phyloP scores from a whole-genome alignment of 2,888 invertebrate species.

The Mesorhabditis belari region DNA sequence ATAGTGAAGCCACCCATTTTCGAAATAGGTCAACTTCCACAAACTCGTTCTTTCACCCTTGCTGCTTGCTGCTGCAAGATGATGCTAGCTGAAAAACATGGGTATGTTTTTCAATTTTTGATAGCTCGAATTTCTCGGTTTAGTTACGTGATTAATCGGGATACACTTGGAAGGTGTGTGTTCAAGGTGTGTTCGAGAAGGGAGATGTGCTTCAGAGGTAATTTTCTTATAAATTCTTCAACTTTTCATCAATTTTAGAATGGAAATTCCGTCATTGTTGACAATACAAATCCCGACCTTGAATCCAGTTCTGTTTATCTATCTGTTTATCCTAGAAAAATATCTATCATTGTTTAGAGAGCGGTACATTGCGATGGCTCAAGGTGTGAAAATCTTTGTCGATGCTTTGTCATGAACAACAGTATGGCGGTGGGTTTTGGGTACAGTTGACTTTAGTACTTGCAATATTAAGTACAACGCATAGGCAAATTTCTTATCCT shows the following conservation, averaged over 20 bases:
- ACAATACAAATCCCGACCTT: slow-evolving; percentile 76
- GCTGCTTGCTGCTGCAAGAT: too few relatives aligned
- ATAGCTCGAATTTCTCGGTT: slow-evolving; percentile 34
- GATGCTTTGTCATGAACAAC: slow-evolving; percentile 66
- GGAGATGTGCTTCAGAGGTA: slow-evolving; percentile 61
- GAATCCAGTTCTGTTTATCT: slow-evolving; percentile 28
- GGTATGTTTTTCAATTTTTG: slow-evolving; percentile 12
- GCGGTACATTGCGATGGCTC: slow-evolving; percentile 32
- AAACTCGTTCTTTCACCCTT: too few relatives aligned
- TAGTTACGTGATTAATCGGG: slow-evolving; percentile 73
- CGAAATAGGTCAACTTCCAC: too few relatives aligned
- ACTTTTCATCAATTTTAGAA: slow-evolving; percentile 49
- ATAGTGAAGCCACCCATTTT: too few relatives aligned
- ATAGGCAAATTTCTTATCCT: too few relatives aligned
- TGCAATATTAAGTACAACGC: too few relatives aligned
- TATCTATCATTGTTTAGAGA: slow-evolving; percentile 9
- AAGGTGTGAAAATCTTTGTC: slow-evolving; percentile 56
- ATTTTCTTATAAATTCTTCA: too few relatives aligned
- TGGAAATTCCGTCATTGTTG: slow-evolving; percentile 69
- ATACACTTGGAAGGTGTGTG: slow-evolving; percentile 78
- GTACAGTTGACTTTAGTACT: too few relatives aligned
- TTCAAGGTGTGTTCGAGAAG: too few relatives aligned
- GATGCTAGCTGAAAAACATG: slow-evolving; percentile 59
- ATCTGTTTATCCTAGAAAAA: too few relatives aligned
- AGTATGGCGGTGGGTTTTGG: too few relatives aligned